A percentile compares a stretch with the other conserved stretches of the same genome.
These are phyloP conservation scores for Limnothrissa miodon DNA, from an alignment of 2,113 vertebrate species.

Conservation along the genomic window DNA sequence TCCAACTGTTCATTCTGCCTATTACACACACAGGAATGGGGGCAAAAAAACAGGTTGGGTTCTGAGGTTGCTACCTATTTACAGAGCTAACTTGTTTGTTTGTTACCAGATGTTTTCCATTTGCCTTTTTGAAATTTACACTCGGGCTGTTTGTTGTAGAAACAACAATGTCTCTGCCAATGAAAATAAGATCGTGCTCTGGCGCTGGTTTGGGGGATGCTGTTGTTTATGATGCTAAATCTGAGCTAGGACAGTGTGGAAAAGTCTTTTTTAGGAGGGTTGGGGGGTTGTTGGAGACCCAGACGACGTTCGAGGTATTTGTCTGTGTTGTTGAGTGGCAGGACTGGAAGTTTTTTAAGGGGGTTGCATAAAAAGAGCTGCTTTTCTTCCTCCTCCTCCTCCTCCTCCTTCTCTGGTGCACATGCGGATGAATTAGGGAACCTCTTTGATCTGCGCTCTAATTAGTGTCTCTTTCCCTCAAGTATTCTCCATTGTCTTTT, in stretches of 20 bases:
- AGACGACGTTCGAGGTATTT: constrained; percentile 6
- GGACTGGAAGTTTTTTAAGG: constrained; percentile 63
- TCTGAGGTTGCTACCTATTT: neutral
- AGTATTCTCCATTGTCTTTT: constrained; percentile 67
- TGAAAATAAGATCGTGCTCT: neutral
- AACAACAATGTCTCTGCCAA: neutral
- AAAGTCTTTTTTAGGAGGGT: neutral
- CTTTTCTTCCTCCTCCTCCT: constrained; percentile 56
- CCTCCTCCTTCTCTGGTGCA: constrained; percentile 67
- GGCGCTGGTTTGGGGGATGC: neutral
- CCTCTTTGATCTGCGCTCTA: constrained; percentile 75
- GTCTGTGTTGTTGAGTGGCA: neutral
- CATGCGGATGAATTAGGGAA: constrained; percentile 72
- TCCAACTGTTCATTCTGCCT: neutral
- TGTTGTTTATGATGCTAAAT: constrained; percentile 2
- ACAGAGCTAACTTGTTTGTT: neutral
- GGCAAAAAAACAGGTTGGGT: neutral
- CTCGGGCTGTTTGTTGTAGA: neutral
- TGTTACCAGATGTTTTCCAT: constrained; percentile 17
- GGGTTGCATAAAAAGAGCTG: constrained; percentile 61
- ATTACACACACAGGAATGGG: neutral
- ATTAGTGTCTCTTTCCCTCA: constrained; percentile 73
- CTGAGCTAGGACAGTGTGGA: neutral
- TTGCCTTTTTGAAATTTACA: constrained; percentile 5
- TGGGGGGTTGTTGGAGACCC: constrained; percentile 6